Base-by-base conservation (phyloP, 2,113 vertebrate species). In the Ovis aries region DNA sequence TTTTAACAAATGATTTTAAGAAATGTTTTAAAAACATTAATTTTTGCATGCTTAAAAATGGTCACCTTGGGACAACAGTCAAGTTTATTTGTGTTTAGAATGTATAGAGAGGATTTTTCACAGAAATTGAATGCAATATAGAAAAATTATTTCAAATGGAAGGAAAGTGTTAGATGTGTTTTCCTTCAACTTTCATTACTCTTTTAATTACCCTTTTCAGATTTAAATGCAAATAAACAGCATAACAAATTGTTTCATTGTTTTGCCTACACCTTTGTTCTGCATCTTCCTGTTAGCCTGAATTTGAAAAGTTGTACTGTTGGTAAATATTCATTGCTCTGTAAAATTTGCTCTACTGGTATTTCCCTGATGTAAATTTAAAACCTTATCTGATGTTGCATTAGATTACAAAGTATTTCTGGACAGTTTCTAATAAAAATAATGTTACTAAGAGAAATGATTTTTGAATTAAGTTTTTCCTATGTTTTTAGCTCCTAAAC, bases 1-100 rank as follows among this genome's bases (percentile, higher is more conserved):
- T 97, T 98, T 91, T 29, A 96, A 98, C 93, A 96, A 86, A 96
- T 92, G 84, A 95, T 40, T 91, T 97, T 95, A 98, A 97, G 88
- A 19, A 97, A 97, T 78, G 84, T 57, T 96, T 91, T 88, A 53
- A 95, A 97, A 96, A 94, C 78, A 25, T 97, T 98, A 94, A 96
- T 86, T 97, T 98, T 97, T 97, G 67, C 53, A 82, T n/a, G 27
- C 62, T 92, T 94, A 95, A 95, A 97, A 95, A 81, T 80, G 43
- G 81, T 95, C 97, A 98, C 80, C 95, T 98, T 98, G 91, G 11
- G 59, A 82, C 93, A 95, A 94, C 21, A 95, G 74, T 57, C 74
- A 93, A 97, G 90, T 87, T 85, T 59, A 94, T 95, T 87, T 92
- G 33, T 71, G 25, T 27, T 57, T 29, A 93, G 91, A 71, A 96